Evolutionary conservation across 2,888 invertebrate species (phyloP), one percentile per base, ranked within the genome.

Genomic region (Polydrusus tereticollis): DNA sequence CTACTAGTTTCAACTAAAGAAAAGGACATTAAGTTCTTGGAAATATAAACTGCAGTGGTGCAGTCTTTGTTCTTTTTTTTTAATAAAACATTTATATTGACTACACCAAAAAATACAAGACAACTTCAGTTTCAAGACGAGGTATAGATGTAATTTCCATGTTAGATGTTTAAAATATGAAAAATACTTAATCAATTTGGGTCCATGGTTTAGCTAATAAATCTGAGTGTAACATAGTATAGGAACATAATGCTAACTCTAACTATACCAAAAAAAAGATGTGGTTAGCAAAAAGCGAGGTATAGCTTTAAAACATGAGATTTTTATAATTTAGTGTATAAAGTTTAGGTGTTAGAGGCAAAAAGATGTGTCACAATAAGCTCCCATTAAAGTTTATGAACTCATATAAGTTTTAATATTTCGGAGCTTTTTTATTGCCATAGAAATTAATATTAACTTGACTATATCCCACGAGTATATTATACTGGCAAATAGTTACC

Each of bases 261-360:
- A 29, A n/a, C n/a, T n/a, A n/a, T n/a, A n/a, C 26, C 41, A 12
- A 41, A 63, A 38, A 58, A 43, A 60, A 62, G 33, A 33, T 55
- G 23, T 45, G 33, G 62, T 75, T 64, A 63, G 73, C 72, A 71
- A 76, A n/a, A 74, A 77, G 78, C 78, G 77, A 79, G 79, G 79
- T 79, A 76, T 68, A 79, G 80, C 80, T 81, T 79, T 78, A 80
- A 80, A 76, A 74, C 57, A 64, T 62, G 69, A 69, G 69, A 69
- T 69, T 43, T 57, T 55, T 52, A 41, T 33, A 33, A 36, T 58
- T 66, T 58, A 63, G 36, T 29, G 12, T 59, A 38, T 16, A 59
- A 65, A 20, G 26, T 59, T 64, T 70, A 59, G 59, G 62, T 59
- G 47, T 64, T 62, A 69, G 45, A 55, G 3, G 38, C 26, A 23